Conservation (phyloP, 2,797 vertebrate genomes). For the Etheostoma perlongum region DNA sequence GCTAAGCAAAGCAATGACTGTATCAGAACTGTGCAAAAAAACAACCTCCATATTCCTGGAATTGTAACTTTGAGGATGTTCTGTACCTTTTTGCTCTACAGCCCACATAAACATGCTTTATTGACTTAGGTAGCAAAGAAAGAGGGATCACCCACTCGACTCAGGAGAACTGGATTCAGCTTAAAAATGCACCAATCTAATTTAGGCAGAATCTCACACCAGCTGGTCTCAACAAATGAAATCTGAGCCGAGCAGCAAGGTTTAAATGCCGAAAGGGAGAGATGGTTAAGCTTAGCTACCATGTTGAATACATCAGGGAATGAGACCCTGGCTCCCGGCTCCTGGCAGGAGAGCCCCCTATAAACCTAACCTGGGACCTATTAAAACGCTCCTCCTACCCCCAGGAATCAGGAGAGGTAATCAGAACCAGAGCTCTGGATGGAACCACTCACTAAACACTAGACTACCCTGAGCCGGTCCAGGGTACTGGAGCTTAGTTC, state of each 20-base stretch:
- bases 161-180: constrained; percentile 28
- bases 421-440: constrained; percentile 76
- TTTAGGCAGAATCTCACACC: constrained; percentile 23
- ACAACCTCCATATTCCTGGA: constrained; percentile 51
- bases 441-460: constrained; percentile 59
- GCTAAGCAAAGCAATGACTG: constrained; percentile 39
- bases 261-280: constrained; percentile 48
- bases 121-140: constrained; percentile 64
- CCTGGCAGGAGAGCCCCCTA: constrained; percentile 71
- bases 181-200: constrained; percentile 4
- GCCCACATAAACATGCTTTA: constrained; percentile 61
- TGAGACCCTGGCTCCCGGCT: constrained; percentile 61
- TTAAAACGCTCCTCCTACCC: constrained; percentile 72
- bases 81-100: constrained; percentile 56
- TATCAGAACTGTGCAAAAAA: constrained; percentile 30
- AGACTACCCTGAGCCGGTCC: constrained; percentile 52
- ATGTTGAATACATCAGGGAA: constrained; percentile 73
- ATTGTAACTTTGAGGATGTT: constrained; percentile 63
- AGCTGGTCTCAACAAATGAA: constrained; percentile 49
- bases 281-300: constrained; percentile 54
- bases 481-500: constrained; percentile 48
- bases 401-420: constrained; percentile 65
- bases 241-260: constrained; percentile 41
- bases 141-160: constrained; percentile 8
- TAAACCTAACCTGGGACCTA: constrained; percentile 61